Base-by-base conservation (phyloP, 2,888 invertebrate genomes). In the Cacoxenus indagator region DNA sequence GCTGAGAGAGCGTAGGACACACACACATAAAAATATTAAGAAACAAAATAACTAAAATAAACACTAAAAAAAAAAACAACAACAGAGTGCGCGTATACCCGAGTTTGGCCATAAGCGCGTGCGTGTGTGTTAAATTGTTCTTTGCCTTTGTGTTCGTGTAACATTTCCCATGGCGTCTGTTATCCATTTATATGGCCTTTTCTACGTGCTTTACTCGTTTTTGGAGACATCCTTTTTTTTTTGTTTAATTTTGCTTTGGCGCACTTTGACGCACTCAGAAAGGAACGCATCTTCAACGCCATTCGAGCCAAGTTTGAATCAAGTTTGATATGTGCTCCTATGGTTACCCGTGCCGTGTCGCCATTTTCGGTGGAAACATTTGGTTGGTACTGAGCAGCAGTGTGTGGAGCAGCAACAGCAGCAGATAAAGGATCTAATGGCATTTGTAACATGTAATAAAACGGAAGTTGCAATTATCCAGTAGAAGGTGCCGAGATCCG, bases 381-480 rank as follows among this genome's bases (percentile, higher is more conserved):
- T 8, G 0, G 2, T 1, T 37, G 37, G 37, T 1, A 14, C 9
- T 67, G 65, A 14, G 48, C n/a, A n/a, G n/a, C n/a, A n/a, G n/a
- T n/a, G n/a, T n/a, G n/a, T 6, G 26, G 48, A 29, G 64, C 27
- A 27, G 48, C 48, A 14, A n/a, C 19, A 11, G 66, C 66, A 59
- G 29, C 26, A 71, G 73, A 75, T 76, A 74, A 75, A 73, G 69
- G 70, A 74, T 70, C 74, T 75, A 74, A 76, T 76, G 74, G 70
- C 72, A 69, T 78, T 72, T 75, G 77, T 69, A 77, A 78, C 78
- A 73, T 82, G 76, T 78, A 83, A 84, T 83, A 76, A 80, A 84
- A 83, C 82, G 78, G 81, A 82, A 84, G 83, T 81, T 84, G 81
- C 76, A 84, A 83, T 84, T 81, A 82, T 70, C 70, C 69, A 67